phyloP scores from a whole-genome alignment of 2,888 invertebrate species.

The Drosophila siamana region DNA sequence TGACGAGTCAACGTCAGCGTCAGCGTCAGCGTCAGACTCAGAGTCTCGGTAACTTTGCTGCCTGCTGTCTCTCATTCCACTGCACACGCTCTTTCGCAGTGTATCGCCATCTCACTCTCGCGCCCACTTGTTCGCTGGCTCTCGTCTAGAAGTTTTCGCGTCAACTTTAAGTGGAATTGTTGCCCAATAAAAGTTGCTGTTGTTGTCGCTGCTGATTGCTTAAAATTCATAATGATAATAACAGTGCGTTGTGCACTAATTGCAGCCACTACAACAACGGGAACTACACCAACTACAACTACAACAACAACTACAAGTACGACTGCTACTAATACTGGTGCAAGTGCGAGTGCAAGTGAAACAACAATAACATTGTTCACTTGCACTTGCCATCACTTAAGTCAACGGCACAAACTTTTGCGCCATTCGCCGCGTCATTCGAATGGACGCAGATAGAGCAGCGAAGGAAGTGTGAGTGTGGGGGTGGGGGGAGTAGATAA shows the following conservation, averaged over 20 bases:
- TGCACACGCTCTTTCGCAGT: not conserved
- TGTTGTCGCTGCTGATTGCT: conserved; percentile 66
- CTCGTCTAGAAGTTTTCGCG: conserved; percentile 26
- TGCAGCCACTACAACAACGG: conserved; percentile 52
- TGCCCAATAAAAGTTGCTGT: conserved; percentile 21
- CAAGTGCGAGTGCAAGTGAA: conserved; percentile 1
- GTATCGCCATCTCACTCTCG: not conserved
- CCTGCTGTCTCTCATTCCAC: conserved; percentile 3
- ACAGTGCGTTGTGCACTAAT: conserved; percentile 76
- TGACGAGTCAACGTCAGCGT: not conserved
- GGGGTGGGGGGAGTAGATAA: not conserved
- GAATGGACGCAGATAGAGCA: conserved; percentile 42
- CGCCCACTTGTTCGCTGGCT: conserved; percentile 5
- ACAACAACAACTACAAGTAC: conserved; percentile 44
- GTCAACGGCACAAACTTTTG: conserved; percentile 63
- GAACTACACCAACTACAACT: conserved; percentile 9
- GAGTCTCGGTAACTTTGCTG: not conserved
- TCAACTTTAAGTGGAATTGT: conserved; percentile 63
- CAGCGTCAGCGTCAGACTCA: no score
- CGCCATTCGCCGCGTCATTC: conserved; percentile 59
- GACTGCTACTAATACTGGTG: not conserved
- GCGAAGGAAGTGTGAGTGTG: not conserved
- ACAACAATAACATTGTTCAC: conserved; percentile 66
- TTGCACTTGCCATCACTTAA: conserved; percentile 71
- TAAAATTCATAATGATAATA: conserved; percentile 80